Conservation (phyloP, 2,113 vertebrate species). For the Atrichornis clamosus region DNA sequence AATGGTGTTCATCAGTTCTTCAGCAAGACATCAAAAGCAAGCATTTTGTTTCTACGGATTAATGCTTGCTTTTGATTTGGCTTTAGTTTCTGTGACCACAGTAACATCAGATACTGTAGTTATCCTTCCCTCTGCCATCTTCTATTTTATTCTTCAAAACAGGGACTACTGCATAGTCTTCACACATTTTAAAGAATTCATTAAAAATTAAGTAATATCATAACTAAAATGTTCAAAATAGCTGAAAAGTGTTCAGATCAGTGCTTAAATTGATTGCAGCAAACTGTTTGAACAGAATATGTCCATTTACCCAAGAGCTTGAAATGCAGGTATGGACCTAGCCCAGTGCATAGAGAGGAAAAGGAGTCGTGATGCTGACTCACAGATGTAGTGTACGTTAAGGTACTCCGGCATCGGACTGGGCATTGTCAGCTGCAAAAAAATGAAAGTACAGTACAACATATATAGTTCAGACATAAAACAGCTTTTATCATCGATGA, state of each 20-base stretch:
- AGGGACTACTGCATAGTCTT: neutral
- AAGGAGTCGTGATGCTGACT: slow-evolving; percentile 95
- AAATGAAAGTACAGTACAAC: neutral
- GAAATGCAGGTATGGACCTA: slow-evolving; percentile 95
- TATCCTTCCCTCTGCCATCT: neutral
- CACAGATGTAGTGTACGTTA: slow-evolving; percentile 99
- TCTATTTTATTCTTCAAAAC: neutral
- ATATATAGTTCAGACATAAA: neutral
- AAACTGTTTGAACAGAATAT: neutral
- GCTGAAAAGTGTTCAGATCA: neutral
- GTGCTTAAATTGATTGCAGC: neutral
- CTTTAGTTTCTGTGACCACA: neutral
- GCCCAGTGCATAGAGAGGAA: slow-evolving; percentile 99
- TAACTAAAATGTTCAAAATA: neutral
- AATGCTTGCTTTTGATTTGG: neutral
- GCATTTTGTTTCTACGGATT: neutral
- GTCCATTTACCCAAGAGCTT: slow-evolving; percentile 89
- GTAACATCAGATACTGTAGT: neutral
- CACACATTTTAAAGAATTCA: neutral
- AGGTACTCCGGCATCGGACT: slow-evolving; percentile 97
- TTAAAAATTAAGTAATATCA: neutral
- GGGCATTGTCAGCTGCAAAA: slow-evolving; percentile 92
- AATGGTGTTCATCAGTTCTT: neutral
- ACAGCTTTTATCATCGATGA: neutral
- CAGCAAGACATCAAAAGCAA: neutral